Conservation (phyloP, 2,113 vertebrate species). For the Sylvia atricapilla region DNA sequence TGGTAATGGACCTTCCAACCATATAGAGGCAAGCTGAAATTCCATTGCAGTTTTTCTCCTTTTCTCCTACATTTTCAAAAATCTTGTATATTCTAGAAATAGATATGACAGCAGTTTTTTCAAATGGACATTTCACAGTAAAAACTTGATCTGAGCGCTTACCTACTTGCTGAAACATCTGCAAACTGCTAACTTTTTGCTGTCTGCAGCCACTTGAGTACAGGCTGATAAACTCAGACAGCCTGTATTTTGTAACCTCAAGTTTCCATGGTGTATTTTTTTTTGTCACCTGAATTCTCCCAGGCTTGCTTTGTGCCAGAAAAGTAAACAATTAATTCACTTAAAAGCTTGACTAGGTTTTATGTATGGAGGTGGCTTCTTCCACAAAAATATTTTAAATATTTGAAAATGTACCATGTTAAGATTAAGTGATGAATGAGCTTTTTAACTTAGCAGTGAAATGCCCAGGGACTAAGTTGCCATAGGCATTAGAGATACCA, state of each 20-base stretch:
- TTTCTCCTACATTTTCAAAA: not conserved
- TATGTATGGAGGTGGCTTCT: not conserved
- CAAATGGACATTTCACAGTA: not conserved
- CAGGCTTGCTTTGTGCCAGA: not conserved
- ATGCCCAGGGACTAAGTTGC: not conserved
- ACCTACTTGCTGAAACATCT: not conserved
- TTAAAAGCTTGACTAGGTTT: not conserved
- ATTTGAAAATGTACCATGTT: not conserved
- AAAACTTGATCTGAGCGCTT: not conserved
- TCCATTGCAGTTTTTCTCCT: not conserved
- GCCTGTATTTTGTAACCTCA: not conserved
- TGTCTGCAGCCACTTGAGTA: not conserved
- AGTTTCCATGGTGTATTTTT: not conserved
- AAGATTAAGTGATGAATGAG: not conserved
- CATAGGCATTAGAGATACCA: not conserved
- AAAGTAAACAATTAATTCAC: not conserved
- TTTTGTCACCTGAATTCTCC: not conserved
- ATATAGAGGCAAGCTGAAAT: not conserved
- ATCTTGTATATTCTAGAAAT: not conserved
- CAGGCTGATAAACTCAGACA: not conserved
- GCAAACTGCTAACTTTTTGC: not conserved
- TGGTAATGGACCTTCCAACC: not conserved
- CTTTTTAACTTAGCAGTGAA: not conserved
- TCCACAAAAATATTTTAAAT: not conserved
- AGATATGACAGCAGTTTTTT: not conserved